Percentiles rank a stretch among this genome's conserved stretches.
These are phyloP conservation scores for Heterodera filipjevi DNA, from an alignment of 2,888 invertebrate genomes.

Conservation along the genomic window DNA sequence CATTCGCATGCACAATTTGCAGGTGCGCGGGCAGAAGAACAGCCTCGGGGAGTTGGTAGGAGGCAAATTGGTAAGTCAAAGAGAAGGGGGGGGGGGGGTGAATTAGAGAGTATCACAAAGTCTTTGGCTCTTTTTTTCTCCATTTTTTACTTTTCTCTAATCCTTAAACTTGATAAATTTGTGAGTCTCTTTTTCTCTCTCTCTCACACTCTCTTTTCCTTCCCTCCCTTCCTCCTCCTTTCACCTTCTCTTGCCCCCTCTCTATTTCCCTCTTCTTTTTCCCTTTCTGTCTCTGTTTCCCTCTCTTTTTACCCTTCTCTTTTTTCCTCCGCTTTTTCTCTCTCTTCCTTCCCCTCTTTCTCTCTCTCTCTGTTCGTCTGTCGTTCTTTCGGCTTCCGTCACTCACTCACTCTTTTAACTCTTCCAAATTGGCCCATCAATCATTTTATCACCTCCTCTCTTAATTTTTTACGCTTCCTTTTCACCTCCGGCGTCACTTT, in stretches of 20 bases:
- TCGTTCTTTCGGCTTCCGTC: too few relatives aligned
- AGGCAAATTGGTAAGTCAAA: slow-evolving; percentile 1
- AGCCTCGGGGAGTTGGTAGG: not conserved
- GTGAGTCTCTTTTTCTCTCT: too few relatives aligned
- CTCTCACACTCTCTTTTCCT: not conserved
- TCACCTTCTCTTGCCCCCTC: not conserved
- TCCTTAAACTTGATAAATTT: too few relatives aligned
- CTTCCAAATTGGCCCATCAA: not conserved
- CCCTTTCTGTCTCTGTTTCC: not conserved
- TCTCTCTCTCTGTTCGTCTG: too few relatives aligned
- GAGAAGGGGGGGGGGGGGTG: not conserved
- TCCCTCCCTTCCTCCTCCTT: too few relatives aligned
- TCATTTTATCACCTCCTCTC: not conserved
- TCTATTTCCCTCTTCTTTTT: not conserved
- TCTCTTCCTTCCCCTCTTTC: too few relatives aligned
- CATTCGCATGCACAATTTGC: slow-evolving; percentile 31
- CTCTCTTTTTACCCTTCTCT: not conserved
- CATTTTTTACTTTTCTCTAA: too few relatives aligned
- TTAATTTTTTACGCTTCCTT: not conserved
- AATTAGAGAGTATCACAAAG: too few relatives aligned
- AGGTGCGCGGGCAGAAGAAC: slow-evolving; percentile 10
- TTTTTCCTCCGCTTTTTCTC: not conserved
- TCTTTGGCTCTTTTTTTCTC: too few relatives aligned
- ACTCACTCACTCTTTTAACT: too few relatives aligned
- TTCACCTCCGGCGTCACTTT: not conserved